Evolutionary conservation across 2,113 vertebrate genomes (phyloP).

Genomic region (Brachyhypopomus occidentalis): DNA sequence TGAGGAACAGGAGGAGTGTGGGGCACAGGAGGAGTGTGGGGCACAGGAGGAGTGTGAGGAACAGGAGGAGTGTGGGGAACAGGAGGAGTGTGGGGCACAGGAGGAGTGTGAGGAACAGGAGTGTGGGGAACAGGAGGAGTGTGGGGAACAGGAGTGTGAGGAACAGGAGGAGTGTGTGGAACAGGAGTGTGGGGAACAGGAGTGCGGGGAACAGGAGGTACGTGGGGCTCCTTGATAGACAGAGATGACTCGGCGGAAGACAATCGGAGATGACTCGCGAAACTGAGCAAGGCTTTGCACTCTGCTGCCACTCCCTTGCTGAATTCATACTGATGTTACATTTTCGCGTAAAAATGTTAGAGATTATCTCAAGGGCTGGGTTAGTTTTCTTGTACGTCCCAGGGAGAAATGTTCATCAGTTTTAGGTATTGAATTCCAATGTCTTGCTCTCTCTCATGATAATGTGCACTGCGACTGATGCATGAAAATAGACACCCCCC

Average conservation of each 20-base stretch:
- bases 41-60: too few relatives aligned
- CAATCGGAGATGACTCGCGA: not conserved
- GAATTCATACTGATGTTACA: conserved; percentile 23
- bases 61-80: too few relatives aligned
- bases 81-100: too few relatives aligned
- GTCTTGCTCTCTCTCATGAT: not conserved
- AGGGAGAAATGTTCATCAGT: not conserved
- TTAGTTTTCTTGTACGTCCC: not conserved
- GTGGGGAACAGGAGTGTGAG: too few relatives aligned
- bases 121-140: too few relatives aligned
- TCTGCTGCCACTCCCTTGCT: not conserved
- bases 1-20: too few relatives aligned
- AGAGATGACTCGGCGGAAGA: not conserved
- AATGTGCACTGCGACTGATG: not conserved
- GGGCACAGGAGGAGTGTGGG: too few relatives aligned
- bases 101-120: too few relatives aligned
- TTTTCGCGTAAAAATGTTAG: not conserved
- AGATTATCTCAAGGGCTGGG: conserved; percentile 15
- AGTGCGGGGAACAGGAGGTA: not conserved
- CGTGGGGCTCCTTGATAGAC: conserved; percentile 6
- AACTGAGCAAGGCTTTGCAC: conserved; percentile 9
- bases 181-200: too few relatives aligned
- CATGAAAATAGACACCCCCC: not conserved
- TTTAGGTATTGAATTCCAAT: not conserved
- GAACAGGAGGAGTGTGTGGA: too few relatives aligned